Percentiles rank a stretch among this genome's conserved stretches.
Conservation (phyloP, 2,113 vertebrate species). For the Archilochus colubris region DNA sequence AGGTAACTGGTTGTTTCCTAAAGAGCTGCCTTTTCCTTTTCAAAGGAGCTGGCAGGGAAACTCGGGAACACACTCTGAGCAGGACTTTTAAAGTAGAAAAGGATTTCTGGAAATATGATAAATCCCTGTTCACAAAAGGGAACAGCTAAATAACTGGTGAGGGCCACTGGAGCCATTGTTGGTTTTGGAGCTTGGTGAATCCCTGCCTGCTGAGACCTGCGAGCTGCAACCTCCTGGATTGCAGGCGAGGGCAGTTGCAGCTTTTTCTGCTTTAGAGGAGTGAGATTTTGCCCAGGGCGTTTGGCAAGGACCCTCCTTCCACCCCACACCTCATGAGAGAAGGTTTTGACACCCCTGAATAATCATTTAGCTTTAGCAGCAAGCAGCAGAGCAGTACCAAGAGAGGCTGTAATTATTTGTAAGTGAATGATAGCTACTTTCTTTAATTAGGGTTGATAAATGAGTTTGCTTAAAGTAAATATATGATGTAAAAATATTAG, state of each 20-base stretch:
- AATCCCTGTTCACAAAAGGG: not conserved
- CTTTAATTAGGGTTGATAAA: slow-evolving; percentile 38
- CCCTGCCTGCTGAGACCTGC: not conserved
- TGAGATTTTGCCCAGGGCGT: not conserved
- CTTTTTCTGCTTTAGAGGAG: not conserved
- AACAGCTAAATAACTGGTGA: not conserved
- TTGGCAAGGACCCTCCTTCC: not conserved
- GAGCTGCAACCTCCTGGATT: not conserved
- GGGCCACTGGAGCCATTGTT: not conserved
- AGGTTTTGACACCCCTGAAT: not conserved
- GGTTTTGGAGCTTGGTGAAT: not conserved
- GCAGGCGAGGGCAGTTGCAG: not conserved
- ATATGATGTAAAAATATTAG: slow-evolving; percentile 39
- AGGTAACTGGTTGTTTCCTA: not conserved
- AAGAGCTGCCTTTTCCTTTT: not conserved
- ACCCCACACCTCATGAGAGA: not conserved
- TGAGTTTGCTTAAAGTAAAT: slow-evolving; percentile 36
- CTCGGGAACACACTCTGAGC: accelerated
- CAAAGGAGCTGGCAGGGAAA: not conserved
- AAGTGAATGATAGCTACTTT: not conserved
- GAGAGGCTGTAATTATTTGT: slow-evolving; percentile 3
- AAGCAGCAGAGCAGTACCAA: not conserved
- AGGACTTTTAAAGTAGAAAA: not conserved
- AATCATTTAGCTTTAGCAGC: slow-evolving; percentile 7
- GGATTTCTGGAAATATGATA: not conserved